Conservation (phyloP, 2,113 vertebrate genomes). For the Ciconia boyciana region DNA sequence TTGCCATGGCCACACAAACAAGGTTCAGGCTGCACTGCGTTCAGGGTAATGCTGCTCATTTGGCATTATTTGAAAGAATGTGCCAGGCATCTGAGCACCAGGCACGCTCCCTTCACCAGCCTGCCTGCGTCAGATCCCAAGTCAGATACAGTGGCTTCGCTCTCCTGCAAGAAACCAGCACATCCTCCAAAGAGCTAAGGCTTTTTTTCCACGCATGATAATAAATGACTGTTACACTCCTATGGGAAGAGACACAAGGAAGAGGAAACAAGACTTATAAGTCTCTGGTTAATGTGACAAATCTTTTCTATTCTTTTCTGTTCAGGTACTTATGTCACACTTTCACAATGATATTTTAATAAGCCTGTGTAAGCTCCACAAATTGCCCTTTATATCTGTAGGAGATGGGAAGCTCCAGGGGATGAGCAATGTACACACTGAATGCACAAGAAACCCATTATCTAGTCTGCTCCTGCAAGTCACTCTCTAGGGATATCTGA, state of each 20-base stretch:
- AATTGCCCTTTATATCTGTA: slow-evolving; percentile 1
- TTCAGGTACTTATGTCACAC: background rate
- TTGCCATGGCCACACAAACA: slow-evolving; percentile 33
- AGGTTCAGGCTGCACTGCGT: background rate
- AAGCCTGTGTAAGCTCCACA: slow-evolving; percentile 17
- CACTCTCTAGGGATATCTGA: background rate
- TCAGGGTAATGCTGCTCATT: slow-evolving; percentile 33
- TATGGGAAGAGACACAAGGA: background rate
- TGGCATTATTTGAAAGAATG: slow-evolving; percentile 29
- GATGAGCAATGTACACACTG: background rate
- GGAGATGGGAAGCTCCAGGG: slow-evolving; percentile 13
- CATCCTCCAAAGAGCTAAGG: background rate
- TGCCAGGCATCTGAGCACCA: background rate
- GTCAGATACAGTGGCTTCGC: background rate
- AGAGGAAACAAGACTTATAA: background rate
- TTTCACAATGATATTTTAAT: slow-evolving; percentile 27
- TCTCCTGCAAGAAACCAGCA: background rate
- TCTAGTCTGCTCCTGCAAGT: background rate
- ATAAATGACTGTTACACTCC: background rate
- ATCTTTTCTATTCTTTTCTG: background rate
- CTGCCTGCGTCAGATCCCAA: background rate
- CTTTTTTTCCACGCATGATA: background rate
- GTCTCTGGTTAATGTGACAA: background rate
- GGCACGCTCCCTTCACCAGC: background rate
- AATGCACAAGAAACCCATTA: background rate